phyloP scores from a whole-genome alignment of 2,113 vertebrate species.

The Dromaius novaehollandiae region DNA sequence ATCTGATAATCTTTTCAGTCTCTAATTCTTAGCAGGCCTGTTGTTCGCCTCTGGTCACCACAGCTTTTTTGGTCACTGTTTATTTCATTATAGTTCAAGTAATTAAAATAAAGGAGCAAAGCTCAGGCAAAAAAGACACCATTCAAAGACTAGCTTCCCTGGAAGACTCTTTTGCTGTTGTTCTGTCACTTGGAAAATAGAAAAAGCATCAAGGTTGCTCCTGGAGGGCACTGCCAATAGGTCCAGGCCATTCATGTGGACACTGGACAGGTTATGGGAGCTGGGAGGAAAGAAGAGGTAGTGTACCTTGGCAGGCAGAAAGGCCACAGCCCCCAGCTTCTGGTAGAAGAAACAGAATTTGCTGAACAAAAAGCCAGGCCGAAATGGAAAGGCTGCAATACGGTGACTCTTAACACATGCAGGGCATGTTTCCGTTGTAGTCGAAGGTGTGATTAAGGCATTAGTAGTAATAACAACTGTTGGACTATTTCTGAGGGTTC shows the following conservation, averaged over 20 bases:
- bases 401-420: background rate
- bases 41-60: background rate
- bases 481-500: background rate
- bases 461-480: background rate
- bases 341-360: background rate
- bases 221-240: background rate
- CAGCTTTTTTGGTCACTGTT: background rate
- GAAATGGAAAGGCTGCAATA: background rate
- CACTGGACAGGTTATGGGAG: background rate
- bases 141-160: background rate
- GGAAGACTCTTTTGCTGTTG: background rate
- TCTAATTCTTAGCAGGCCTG: background rate
- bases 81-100: background rate
- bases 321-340: fast-evolving
- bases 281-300: background rate
- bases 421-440: background rate
- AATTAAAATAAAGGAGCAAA: background rate
- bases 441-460: background rate
- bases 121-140: background rate
- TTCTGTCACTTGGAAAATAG: background rate
- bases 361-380: background rate
- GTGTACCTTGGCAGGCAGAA: background rate
- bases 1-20: background rate
- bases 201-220: background rate
- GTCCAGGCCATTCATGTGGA: background rate